These are phyloP conservation scores for Acanthopleura granulata DNA, from an alignment of 2,888 invertebrate genomes.

Conservation along the genomic window DNA sequence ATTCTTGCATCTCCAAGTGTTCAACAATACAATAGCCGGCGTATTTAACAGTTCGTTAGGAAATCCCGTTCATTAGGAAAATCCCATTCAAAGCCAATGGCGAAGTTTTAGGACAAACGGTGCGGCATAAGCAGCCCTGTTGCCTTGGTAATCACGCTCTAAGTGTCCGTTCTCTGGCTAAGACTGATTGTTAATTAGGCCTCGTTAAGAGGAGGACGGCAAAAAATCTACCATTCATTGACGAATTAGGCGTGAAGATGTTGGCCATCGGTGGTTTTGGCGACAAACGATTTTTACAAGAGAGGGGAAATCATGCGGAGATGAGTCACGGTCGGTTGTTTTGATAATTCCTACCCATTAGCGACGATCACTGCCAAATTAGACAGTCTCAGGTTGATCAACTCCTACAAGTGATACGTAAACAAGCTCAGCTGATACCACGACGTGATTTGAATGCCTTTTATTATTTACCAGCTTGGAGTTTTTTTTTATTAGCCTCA, in stretches of 20 bases:
- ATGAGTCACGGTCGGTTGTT: conserved; percentile 8
- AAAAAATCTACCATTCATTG: no score
- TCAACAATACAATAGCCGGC: not conserved
- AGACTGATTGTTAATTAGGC: not conserved
- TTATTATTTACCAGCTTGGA: no score
- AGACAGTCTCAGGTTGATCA: not conserved
- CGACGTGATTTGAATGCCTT: no score
- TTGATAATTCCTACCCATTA: conserved; percentile 10
- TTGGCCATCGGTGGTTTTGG: no score
- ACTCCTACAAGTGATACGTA: conserved; percentile 10
- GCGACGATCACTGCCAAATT: conserved; percentile 3
- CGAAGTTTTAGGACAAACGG: not conserved
- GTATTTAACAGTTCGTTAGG: conserved; percentile 4
- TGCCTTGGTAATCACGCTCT: not conserved
- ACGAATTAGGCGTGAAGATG: no score
- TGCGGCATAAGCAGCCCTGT: no score
- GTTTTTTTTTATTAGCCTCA: no score
- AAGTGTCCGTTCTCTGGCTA: not conserved
- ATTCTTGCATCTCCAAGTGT: no score
- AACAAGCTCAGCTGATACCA: not conserved
- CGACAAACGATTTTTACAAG: no score
- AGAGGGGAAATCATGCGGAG: not conserved
- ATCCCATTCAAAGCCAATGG: not conserved
- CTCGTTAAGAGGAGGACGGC: not conserved
- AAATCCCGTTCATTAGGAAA: not conserved